Base-by-base conservation (phyloP, 2,113 vertebrate genomes). In the Atractosteus spatula region DNA sequence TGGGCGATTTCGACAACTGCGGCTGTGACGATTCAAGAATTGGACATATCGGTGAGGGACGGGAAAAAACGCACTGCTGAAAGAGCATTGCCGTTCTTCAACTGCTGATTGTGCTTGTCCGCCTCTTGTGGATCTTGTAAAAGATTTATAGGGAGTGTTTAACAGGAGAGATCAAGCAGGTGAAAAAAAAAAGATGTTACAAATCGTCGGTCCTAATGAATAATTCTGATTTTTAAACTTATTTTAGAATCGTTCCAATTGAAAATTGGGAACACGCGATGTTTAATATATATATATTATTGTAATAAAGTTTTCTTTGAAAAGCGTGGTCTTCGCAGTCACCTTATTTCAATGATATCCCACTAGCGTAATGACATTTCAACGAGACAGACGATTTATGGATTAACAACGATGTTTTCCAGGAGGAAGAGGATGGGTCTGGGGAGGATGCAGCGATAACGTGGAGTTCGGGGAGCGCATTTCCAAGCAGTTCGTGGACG, bases 391-490 rank as follows among this genome's bases (percentile, higher is more conserved):
- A 5, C 10, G 47, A 51, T 51, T 5, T 51, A 51, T 29, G 1
- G 29, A 29, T 51, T 51, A 10, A 51, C 47, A 29, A 29, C 29
- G 29, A 29, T 29, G 29, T 29, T 75, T 45, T 4, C 0, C 77
- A 99, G 97, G 97, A 69, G 97, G 97, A 63, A 92, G 86, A 73
- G 96, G 96, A 8, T 99, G 97, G 97, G 93, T 99, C 73, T 99
- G 97, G 97, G 97, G 96, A 82, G 97, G 96, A 62, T 99, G 97
- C 87, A 97, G 97, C 3, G 96, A 99, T 82, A 98, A 99, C 3
- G 93, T 92, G 69, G 94, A 94, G 68, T 99, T 99, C 82, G 97
- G 96, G 62, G 96, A 99, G 80, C 94, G 89, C 73, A 95, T 99
- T 75, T 96, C 94, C 77, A 97, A 96, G 83, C 92, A 93, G 77